Conservation (phyloP, 2,797 vertebrate genomes). For the Channallabes apus region DNA sequence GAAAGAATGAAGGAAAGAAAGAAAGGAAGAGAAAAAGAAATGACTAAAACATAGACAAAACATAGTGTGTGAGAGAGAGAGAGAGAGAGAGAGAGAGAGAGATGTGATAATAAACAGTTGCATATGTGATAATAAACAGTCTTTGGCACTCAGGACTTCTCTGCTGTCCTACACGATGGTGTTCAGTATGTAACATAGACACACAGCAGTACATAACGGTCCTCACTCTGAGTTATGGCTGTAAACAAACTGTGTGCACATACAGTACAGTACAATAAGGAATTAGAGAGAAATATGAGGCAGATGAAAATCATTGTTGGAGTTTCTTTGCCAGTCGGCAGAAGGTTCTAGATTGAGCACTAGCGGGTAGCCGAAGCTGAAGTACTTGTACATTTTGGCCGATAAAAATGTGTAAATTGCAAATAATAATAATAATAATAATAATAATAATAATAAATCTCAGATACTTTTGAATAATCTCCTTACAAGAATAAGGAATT, state of each 20-base stretch:
- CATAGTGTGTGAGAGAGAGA: too few species aligned
- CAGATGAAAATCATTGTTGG: constrained; percentile 2
- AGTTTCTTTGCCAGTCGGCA: neutral
- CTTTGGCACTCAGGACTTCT: neutral
- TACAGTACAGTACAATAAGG: constrained; percentile 14
- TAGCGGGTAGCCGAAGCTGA: neutral
- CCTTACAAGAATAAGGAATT: neutral
- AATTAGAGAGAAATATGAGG: constrained; percentile 14
- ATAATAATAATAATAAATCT: too few species aligned
- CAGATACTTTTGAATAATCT: neutral
- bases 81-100: too few species aligned
- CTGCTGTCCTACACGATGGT: neutral
- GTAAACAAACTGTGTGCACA: constrained; percentile 5
- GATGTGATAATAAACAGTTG: neutral
- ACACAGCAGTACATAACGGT: neutral
- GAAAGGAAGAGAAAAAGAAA: neutral
- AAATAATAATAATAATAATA: neutral
- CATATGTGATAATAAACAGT: too few species aligned
- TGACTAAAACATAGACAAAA: too few species aligned
- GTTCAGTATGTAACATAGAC: neutral
- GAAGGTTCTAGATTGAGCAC: neutral
- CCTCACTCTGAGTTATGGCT: neutral
- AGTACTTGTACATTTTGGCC: neutral
- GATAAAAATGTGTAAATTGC: neutral
- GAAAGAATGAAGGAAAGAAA: neutral